Evolutionary conservation across 1,140 invertebrate genomes (phyloP), one percentile per base, ranked within the genome.

Genomic region (Pseudomyrmex cubaensis): DNA sequence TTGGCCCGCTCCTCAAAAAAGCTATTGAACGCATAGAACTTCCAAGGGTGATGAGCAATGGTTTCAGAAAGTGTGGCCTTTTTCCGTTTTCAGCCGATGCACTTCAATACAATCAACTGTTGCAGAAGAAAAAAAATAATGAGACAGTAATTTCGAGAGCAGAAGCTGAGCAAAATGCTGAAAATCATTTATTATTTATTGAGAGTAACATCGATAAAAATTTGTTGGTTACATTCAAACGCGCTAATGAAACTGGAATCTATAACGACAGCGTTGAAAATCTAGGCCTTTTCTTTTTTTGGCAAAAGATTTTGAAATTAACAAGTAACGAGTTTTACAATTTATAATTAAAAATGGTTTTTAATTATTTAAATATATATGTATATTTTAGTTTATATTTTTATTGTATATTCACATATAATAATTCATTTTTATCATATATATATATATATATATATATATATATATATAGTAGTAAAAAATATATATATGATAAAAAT

Each of bases 221-320:
- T 69, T 69, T 69, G 7, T 69, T 69, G 48, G 3, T 7, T 8
- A 52, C 1, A 69, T 69, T 69, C 48, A 69, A 13, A 54, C 20
- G 3, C n/a, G 66, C 66, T 69, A 52, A 52, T 69, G n/a, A 69
- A 69, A 69, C 13, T 69, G 66, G 66, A 52, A 52, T 9, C 48
- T 69, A 69, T 52, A 52, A 15, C 20, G 20, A 2, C 66, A 69
- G 10, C 5, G 5, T 52, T 25, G 48, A 69, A 69, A 17, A 52
- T 9, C 48, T 52, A 46, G 63, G 44, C 44, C 63, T 52, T 25
- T 56, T 69, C 17, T 69, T 52, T 54, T 69, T 52, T 52, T 69
- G 66, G 66, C 66, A 54, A 54, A 70, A 70, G 15, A 70, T 70
- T 54, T 54, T 70, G 22, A 70, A 70, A 70, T 70, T 54, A 70